Evolutionary conservation across 1,140 invertebrate genomes (phyloP).

Genomic region (Bemisia tabaci): DNA sequence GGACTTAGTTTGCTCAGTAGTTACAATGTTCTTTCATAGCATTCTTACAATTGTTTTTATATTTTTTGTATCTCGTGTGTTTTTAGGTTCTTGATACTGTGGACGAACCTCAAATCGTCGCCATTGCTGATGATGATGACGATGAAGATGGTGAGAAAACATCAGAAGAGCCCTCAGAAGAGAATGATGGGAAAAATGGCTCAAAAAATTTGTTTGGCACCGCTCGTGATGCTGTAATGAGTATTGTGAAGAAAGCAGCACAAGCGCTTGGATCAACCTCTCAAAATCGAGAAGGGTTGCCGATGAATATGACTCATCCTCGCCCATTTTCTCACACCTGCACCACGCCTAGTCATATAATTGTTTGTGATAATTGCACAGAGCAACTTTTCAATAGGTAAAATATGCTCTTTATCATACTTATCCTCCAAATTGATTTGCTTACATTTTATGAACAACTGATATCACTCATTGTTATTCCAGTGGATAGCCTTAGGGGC

Average conservation of each 20-base stretch:
- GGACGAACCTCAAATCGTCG: conserved; percentile 28
- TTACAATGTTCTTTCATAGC: too few species aligned
- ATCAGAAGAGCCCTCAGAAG: conserved; percentile 32
- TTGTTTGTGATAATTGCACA: conserved; percentile 54
- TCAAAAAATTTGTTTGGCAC: conserved; percentile 62
- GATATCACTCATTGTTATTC: too few species aligned
- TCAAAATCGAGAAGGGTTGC: not conserved
- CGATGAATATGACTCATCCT: conserved; percentile 20
- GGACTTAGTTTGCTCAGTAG: too few species aligned
- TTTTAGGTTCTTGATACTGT: conserved; percentile 52
- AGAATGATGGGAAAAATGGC: conserved; percentile 34
- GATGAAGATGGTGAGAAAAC: conserved; percentile 45
- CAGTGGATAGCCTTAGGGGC: too few species aligned
- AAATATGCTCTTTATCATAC: conserved; percentile 6
- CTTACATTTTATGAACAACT: too few species aligned
- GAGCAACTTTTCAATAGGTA: conserved; percentile 31
- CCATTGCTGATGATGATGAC: conserved; percentile 42
- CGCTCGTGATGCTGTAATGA: conserved; percentile 69
- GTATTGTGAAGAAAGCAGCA: conserved; percentile 77
- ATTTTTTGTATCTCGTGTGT: too few species aligned
- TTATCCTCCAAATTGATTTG: too few species aligned
- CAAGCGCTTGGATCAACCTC: conserved; percentile 48
- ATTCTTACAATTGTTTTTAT: too few species aligned
- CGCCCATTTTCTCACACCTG: conserved; percentile 28
- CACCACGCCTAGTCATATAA: conserved; percentile 47